Percentiles rank a stretch among this genome's conserved stretches.
Evolutionary conservation across 2,113 vertebrate species (phyloP).

Genomic region (Panthera tigris): DNA sequence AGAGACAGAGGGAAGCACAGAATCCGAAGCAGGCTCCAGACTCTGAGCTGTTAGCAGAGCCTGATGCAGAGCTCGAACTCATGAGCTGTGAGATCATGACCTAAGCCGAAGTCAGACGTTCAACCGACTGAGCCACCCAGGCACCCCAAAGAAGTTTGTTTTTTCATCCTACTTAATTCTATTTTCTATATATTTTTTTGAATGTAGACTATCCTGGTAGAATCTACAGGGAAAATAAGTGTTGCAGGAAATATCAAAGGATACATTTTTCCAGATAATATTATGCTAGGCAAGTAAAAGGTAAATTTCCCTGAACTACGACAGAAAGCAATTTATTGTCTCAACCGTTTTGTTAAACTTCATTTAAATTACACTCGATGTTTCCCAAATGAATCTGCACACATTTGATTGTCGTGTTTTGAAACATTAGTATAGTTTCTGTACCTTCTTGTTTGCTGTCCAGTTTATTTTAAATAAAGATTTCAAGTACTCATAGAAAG

Average conservation of each 20-base stretch:
- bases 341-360: constrained; percentile 29
- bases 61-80: no score
- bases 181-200: neutral
- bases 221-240: neutral
- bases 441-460: neutral
- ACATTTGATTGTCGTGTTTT: neutral
- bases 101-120: no score
- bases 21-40: no score
- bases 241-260: neutral
- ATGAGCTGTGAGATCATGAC: no score
- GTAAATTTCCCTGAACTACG: neutral
- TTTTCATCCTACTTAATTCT: neutral
- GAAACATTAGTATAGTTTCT: neutral
- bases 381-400: constrained; percentile 25
- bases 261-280: neutral
- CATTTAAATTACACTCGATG: constrained; percentile 30
- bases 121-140: no score
- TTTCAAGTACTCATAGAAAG: neutral
- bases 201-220: neutral
- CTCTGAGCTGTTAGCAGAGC: no score
- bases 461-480: neutral
- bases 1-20: no score
- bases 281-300: neutral
- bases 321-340: constrained; percentile 1
- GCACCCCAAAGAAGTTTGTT: no score